Conservation (phyloP, 1,140 invertebrate genomes). For the Lethocerus indicus region DNA sequence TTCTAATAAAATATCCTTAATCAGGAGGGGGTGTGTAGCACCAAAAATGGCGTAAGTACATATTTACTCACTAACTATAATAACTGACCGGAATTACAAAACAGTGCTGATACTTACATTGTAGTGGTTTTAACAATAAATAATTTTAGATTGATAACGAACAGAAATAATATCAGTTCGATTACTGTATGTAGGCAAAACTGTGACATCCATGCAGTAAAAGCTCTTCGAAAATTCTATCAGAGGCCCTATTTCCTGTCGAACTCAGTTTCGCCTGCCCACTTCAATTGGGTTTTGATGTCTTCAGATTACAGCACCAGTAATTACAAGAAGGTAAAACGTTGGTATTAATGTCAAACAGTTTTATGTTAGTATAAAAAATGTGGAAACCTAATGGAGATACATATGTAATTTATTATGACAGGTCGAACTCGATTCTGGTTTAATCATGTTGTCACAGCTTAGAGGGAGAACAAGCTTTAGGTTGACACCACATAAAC, state of each 20-base stretch:
- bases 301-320: conserved; percentile 56
- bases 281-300: conserved; percentile 65
- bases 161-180: background rate
- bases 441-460: conserved; percentile 53
- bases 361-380: conserved; percentile 2
- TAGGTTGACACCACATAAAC: conserved; percentile 42
- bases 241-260: conserved; percentile 58
- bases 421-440: conserved; percentile 45
- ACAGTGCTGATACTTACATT: no score
- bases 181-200: conserved; percentile 40
- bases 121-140: no score
- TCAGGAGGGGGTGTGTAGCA: no score
- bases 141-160: conserved; percentile 3
- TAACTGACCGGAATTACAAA: no score
- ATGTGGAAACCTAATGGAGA: background rate
- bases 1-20: no score
- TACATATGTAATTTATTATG: conserved; percentile 7
- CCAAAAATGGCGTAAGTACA: no score
- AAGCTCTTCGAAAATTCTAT: conserved; percentile 48
- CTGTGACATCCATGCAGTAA: conserved; percentile 58
- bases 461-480: conserved; percentile 47
- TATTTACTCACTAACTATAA: no score
- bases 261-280: conserved; percentile 49
- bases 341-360: background rate
- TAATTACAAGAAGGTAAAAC: conserved; percentile 42